A percentile compares a stretch with the other conserved stretches of the same genome.
phyloP scores from a whole-genome alignment of 1,140 invertebrate genomes.

The Ephestia elutella region DNA sequence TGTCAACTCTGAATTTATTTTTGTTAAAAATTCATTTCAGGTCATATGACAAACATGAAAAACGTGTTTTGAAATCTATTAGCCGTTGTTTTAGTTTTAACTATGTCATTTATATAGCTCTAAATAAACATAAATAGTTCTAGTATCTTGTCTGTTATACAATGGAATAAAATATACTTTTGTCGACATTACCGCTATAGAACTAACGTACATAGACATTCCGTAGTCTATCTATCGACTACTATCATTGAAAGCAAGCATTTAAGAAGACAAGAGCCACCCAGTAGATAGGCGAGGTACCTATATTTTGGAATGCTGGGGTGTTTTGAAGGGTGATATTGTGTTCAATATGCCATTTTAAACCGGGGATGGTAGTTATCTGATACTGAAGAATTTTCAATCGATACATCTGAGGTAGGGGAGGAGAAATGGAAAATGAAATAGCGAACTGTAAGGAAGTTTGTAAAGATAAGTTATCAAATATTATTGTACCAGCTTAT shows the following conservation, averaged over 20 bases:
- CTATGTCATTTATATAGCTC: no score
- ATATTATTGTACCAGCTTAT: background rate
- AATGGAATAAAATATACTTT: no score
- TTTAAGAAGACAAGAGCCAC: background rate
- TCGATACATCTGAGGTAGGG: background rate
- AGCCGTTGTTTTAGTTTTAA: no score
- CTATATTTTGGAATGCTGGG: background rate
- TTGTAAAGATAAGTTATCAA: background rate
- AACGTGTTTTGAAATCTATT: no score
- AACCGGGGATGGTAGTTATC: background rate
- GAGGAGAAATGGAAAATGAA: background rate
- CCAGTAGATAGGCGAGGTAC: background rate
- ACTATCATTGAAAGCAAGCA: no score
- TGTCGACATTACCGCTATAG: no score
- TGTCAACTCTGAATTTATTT: background rate
- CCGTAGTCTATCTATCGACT: no score
- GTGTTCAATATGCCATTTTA: constrained; percentile 4
- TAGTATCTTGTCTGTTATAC: no score
- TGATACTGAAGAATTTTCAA: constrained; percentile 5
- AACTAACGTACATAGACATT: no score
- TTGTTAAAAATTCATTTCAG: background rate
- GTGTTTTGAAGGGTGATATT: background rate
- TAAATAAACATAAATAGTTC: no score
- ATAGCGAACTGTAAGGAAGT: background rate
- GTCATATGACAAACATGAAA: no score